These are phyloP conservation scores for Orientallactaga sibirica DNA, from an alignment of 2,797 vertebrate species.

Conservation along the genomic window DNA sequence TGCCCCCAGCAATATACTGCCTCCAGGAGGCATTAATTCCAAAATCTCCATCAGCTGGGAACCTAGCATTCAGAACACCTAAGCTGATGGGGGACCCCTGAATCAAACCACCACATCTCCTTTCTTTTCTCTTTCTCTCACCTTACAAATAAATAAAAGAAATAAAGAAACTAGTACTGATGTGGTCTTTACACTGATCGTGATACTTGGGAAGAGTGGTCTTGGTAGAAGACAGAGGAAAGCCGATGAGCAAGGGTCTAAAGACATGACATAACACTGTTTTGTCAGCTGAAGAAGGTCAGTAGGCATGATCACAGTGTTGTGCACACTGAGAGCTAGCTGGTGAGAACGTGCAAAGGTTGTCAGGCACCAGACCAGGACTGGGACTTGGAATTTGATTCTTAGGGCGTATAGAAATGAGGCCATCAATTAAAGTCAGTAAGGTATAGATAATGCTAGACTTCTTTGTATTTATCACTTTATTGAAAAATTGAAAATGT, in stretches of 20 bases:
- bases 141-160: too few relatives aligned
- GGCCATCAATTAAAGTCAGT: neutral
- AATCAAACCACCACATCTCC: too few relatives aligned
- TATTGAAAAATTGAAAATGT: neutral
- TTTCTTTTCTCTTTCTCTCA: too few relatives aligned
- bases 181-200: neutral
- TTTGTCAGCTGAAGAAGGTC: constrained; percentile 5
- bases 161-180: neutral
- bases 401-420: neutral
- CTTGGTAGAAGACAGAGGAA: neutral
- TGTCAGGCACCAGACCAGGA: neutral
- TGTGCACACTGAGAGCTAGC: neutral
- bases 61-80: too few relatives aligned
- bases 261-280: neutral
- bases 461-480: neutral
- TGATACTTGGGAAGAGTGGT: neutral
- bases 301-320: neutral
- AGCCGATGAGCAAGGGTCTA: neutral
- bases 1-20: too few relatives aligned
- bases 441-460: neutral
- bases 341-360: neutral
- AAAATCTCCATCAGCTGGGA: too few relatives aligned
- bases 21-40: too few relatives aligned
- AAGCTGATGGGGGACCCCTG: too few relatives aligned
- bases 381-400: neutral